Evolutionary conservation across 2,113 vertebrate species (phyloP).

Genomic region (Erythrolamprus reginae): DNA sequence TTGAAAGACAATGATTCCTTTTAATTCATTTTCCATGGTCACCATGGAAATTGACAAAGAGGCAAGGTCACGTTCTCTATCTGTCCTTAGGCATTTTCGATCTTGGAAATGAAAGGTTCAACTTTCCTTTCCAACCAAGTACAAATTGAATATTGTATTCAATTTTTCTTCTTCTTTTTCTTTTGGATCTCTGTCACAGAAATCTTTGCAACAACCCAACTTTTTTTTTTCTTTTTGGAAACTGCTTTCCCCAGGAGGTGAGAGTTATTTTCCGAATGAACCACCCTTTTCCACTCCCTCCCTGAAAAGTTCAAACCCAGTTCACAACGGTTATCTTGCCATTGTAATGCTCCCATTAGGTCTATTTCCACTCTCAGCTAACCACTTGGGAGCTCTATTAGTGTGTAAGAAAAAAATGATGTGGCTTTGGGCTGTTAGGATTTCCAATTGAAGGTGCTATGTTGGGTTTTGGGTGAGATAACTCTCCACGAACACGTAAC

Average conservation of each 20-base stretch:
- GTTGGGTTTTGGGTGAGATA: background rate
- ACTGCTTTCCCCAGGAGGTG: background rate
- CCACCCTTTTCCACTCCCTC: background rate
- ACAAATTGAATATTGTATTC: background rate
- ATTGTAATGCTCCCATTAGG: background rate
- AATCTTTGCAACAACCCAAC: background rate
- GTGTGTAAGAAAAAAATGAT: background rate
- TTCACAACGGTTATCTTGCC: background rate
- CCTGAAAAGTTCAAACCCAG: background rate
- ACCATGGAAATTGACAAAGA: background rate
- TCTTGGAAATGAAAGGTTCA: background rate
- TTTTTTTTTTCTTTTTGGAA: background rate
- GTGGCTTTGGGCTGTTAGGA: background rate
- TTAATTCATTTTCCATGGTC: background rate
- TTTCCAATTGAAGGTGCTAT: background rate
- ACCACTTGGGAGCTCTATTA: background rate
- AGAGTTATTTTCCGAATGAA: background rate
- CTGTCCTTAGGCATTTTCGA: background rate
- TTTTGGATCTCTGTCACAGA: background rate
- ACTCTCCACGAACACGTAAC: background rate
- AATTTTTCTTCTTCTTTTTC: background rate
- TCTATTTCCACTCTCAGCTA: background rate
- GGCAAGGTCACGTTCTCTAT: fast-evolving
- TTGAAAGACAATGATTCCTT: background rate
- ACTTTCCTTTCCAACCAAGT: background rate